Evolutionary conservation across 2,888 invertebrate species (phyloP), one percentile per base, ranked within the genome.

Genomic region (Aethes cnicana): DNA sequence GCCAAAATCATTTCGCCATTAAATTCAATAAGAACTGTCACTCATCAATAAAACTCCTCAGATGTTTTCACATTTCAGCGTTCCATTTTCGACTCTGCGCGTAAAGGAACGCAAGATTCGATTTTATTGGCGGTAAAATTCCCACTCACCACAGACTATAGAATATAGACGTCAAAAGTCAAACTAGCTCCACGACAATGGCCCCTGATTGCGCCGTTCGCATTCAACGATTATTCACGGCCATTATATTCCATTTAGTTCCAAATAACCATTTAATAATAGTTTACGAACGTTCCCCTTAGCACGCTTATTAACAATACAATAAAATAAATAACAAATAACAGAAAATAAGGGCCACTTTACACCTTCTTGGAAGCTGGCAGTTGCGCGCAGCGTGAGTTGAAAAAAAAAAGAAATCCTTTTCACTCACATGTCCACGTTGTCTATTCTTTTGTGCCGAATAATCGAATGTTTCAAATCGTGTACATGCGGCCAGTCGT

Each of bases 161-260:
- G 58, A 68, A 86, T 81, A 65, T 73, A 88, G 83, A 81, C 79
- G 81, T 87, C 87, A 88, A 76, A 70, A 82, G 82, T 83, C 80
- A 77, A 64, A 67, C 64, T 66, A 64, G 62, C 64, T 57, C 58
- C 58, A 64, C 74, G 72, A 88, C 88, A 88, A 89, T 81, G 72
- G 66, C 47, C 57, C 59, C 68, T 87, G 87, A 87, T 87, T 88
- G 83, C 84, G 75, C 55, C 61, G 74, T 64, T 66, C 63, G 78
- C 69, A 84, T 88, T 84, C 81, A 81, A 59, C 69, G 72, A 85
- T 87, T 86, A 86, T 86, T 75, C 84, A 83, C 79, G 81, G 80
- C 85, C 73, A 89, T 89, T 88, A 89, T 89, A 88, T 87, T 89
- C 87, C 82, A 88, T 89, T 89, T 89, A 88, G 85, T 81, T 81